A percentile compares a stretch with the other conserved stretches of the same genome.
Conservation (phyloP, 2,888 invertebrate species). For the Pterostichus madidus region DNA sequence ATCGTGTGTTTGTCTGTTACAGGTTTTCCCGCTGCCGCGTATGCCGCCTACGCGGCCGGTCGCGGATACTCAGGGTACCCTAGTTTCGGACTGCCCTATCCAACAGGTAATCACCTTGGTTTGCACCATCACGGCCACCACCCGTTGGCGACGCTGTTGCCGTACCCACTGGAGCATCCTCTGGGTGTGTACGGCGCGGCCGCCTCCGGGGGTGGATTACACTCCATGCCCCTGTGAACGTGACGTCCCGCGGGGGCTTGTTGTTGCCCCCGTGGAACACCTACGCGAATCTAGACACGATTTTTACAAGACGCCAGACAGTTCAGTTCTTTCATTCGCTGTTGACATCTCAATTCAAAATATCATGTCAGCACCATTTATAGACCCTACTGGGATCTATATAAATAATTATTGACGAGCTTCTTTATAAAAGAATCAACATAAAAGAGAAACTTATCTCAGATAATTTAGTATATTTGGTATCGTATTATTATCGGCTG, state of each 20-base stretch:
- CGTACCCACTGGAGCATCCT: constrained; percentile 85
- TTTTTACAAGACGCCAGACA: too few relatives aligned
- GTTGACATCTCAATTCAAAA: too few relatives aligned
- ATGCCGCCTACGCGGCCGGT: constrained; percentile 97
- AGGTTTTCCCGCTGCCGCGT: constrained; percentile 97
- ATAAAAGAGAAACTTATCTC: too few relatives aligned
- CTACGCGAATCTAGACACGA: too few relatives aligned
- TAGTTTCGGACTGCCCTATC: constrained; percentile 98
- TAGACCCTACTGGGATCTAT: too few relatives aligned
- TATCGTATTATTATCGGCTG: too few relatives aligned
- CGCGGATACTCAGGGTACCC: constrained; percentile 98
- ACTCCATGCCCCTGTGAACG: constrained; percentile 90
- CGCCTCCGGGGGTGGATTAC: constrained; percentile 79
- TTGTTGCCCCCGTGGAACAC: not conserved
- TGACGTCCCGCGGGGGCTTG: constrained; percentile 71
- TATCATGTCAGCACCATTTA: too few relatives aligned
- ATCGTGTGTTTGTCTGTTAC: constrained; percentile 72
- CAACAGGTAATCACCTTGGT: constrained; percentile 95
- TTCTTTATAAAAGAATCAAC: too few relatives aligned
- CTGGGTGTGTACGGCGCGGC: constrained; percentile 81
- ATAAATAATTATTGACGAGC: too few relatives aligned
- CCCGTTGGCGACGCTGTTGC: constrained; percentile 81
- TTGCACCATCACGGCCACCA: constrained; percentile 84
- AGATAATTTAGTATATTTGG: too few relatives aligned
- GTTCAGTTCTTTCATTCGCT: too few relatives aligned